Evolutionary conservation across 2,888 invertebrate species (phyloP).

Genomic region (Phalera bucephala): DNA sequence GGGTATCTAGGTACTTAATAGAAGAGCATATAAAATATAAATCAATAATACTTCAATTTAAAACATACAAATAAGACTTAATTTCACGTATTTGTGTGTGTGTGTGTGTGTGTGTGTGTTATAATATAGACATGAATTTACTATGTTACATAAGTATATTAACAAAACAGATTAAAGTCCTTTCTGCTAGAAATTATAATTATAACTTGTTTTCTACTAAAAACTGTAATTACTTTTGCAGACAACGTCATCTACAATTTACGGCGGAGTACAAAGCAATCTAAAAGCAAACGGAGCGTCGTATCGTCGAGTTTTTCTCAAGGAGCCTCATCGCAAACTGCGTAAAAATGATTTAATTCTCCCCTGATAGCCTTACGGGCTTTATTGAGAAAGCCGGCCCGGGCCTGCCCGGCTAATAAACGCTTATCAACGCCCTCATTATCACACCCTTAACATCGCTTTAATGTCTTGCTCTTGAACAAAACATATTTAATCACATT

Average conservation of each 20-base stretch:
- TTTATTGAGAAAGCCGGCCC: constrained; percentile 66
- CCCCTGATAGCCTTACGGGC: constrained; percentile 72
- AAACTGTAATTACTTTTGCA: constrained; percentile 45
- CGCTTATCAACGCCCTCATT: constrained; percentile 83
- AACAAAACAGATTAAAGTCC: too few relatives aligned
- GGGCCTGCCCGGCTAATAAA: constrained; percentile 76
- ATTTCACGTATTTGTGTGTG: too few relatives aligned
- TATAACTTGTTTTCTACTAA: too few relatives aligned
- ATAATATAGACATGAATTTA: too few relatives aligned
- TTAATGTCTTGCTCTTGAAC: constrained; percentile 83
- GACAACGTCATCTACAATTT: constrained; percentile 41
- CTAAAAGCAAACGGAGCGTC: constrained; percentile 62
- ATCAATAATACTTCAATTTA: too few relatives aligned
- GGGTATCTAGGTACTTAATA: too few relatives aligned
- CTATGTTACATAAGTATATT: too few relatives aligned
- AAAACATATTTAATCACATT: constrained; percentile 84
- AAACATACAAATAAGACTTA: too few relatives aligned
- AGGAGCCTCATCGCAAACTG: constrained; percentile 66
- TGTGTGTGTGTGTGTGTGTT: too few relatives aligned
- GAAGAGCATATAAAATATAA: too few relatives aligned
- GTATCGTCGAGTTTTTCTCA: constrained; percentile 66
- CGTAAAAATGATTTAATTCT: constrained; percentile 82
- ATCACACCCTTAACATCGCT: constrained; percentile 84
- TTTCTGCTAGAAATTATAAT: too few relatives aligned
- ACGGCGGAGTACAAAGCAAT: constrained; percentile 50